A percentile compares a stretch with the other conserved stretches of the same genome.
Conservation (phyloP, 2,797 vertebrate species). For the Coregonus sp. region DNA sequence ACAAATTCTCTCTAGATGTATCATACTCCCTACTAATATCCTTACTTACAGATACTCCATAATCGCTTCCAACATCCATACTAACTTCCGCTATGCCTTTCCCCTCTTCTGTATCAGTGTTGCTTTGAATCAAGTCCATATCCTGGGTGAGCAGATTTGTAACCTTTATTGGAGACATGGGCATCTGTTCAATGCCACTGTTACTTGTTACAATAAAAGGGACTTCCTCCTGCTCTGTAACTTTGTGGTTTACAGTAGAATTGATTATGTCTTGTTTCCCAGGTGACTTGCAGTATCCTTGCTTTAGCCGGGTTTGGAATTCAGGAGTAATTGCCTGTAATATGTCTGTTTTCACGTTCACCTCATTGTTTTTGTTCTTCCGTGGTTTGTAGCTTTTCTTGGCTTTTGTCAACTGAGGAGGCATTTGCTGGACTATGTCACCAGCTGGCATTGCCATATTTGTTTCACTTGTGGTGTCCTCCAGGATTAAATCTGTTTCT, state of each 20-base stretch:
- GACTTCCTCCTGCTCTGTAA: conserved; percentile 48
- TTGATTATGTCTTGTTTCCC: conserved; percentile 37
- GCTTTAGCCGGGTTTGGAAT: conserved; percentile 63
- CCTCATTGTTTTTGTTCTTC: conserved; percentile 71
- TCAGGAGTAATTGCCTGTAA: conserved; percentile 69
- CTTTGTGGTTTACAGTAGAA: conserved; percentile 40
- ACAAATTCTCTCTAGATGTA: conserved; percentile 36
- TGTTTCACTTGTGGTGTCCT: conserved; percentile 63
- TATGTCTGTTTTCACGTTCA: conserved; percentile 66
- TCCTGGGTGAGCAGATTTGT: conserved; percentile 39
- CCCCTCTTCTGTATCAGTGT: conserved; percentile 18
- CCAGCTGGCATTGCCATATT: conserved; percentile 38
- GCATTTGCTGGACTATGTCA: conserved; percentile 50
- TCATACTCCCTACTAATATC: conserved; percentile 38
- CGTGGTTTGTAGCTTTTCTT: conserved; percentile 75
- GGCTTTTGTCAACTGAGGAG: conserved; percentile 55
- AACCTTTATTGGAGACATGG: conserved; percentile 43
- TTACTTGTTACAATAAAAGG: conserved; percentile 37
- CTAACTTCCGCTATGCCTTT: conserved; percentile 36
- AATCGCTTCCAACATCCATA: conserved; percentile 35
- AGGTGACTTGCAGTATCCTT: conserved; percentile 51
- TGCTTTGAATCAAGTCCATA: conserved; percentile 21
- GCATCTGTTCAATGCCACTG: conserved; percentile 44
- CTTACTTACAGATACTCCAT: conserved; percentile 49
- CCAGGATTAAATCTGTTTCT: conserved; percentile 54